Evolutionary conservation across 2,113 vertebrate species (phyloP), one percentile per base, ranked within the genome.

Genomic region (Nothoprocta perdicaria): DNA sequence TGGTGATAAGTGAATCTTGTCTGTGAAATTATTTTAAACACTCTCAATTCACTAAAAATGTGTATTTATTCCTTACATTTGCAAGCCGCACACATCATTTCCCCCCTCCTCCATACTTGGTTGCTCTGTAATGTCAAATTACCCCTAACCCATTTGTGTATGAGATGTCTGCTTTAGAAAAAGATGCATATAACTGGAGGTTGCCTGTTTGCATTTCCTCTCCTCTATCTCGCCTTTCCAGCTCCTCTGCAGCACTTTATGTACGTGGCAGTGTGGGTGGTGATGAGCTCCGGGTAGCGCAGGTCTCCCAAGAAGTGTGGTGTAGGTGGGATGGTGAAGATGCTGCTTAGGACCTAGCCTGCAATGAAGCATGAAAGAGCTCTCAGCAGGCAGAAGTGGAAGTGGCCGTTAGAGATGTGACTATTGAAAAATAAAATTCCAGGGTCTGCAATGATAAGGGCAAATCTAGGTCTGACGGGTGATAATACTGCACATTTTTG

Each of bases 11-110:
- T 96, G 96, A 93, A 92, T 96, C 87, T 96, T 85, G 93, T 92
- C 94, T 95, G 82, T 85, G 94, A 95, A 97, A 95, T 97, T 92
- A 96, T 95, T 96, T 86, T 96, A 95, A 95, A 97, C 94, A 88
- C 91, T 95, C 94, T 84, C 95, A 95, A 80, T 95, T 94, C 88
- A 96, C 90, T 87, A 94, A 94, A 95, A 95, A 94, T 65, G 60
- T 90, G 66, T 94, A 84, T 90, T 95, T 96, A 92, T 96, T 94
- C 72, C 90, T 75, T 86, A 55, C 87, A 83, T 95, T 94, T 95
- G 81, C 91, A 97, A 95, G 86, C 90, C 66, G 76, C 84, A 31
- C 74, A 35, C 67, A 85, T 93, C 80, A 94, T 94, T 93, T 96
- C 35, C 82, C 84, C 55, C 82, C 40, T 89, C 58, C 72, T 85